Conservation (phyloP, 2,113 vertebrate species). For the Takifugu bimaculatus region DNA sequence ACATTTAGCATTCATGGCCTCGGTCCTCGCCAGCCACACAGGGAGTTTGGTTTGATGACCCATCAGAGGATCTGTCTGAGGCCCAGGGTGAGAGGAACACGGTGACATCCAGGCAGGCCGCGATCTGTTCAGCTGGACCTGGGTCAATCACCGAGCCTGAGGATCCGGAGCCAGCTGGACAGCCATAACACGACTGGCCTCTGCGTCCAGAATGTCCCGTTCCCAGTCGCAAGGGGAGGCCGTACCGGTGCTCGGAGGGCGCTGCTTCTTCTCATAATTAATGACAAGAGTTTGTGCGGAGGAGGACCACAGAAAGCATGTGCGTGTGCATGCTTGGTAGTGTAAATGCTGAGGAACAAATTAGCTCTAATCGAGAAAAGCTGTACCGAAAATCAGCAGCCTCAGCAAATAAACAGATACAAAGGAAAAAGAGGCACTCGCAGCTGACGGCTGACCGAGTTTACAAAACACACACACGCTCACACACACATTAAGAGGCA, state of each 20-base stretch:
- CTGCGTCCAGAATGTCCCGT: constrained; percentile 62
- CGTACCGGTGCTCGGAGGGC: constrained; percentile 47
- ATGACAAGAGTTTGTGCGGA: constrained; percentile 44
- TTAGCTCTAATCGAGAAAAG: constrained; percentile 17
- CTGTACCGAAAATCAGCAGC: constrained; percentile 36
- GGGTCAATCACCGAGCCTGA: constrained; percentile 53
- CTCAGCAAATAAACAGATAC: constrained; percentile 26
- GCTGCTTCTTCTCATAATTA: constrained; percentile 56
- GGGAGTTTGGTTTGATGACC: constrained; percentile 68
- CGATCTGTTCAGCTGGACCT: constrained; percentile 59
- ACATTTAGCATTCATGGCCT: constrained; percentile 59
- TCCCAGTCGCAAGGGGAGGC: constrained; percentile 50
- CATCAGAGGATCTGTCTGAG: constrained; percentile 62
- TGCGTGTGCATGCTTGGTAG: background rate
- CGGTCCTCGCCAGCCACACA: constrained; percentile 35
- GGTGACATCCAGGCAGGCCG: constrained; percentile 48
- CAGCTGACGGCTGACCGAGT: constrained; percentile 23
- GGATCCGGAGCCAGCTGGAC: constrained; percentile 68
- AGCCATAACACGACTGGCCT: constrained; percentile 58
- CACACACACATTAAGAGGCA: constrained; percentile 2
- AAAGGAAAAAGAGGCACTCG: constrained; percentile 31
- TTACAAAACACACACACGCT: constrained; percentile 20
- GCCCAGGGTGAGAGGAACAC: constrained; percentile 23
- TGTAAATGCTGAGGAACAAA: constrained; percentile 13
- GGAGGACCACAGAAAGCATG: constrained; percentile 32